Base-by-base conservation (phyloP, 2,888 invertebrate species). In the Siphlonurus alternatus region DNA sequence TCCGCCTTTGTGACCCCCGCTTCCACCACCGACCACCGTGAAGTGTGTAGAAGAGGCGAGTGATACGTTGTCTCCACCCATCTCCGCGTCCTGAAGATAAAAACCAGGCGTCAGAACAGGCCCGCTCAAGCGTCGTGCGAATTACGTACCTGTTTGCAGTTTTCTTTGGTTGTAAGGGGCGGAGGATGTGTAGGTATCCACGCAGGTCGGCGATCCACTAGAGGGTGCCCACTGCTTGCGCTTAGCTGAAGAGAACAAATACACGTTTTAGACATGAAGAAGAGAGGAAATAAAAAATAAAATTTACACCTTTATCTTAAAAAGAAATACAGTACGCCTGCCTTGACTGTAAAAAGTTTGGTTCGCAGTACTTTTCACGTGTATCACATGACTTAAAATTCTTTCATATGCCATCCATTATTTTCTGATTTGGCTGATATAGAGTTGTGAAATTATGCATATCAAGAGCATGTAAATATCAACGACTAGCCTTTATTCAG, bases 1-100 rank as follows among this genome's bases (percentile, higher is more conserved):
- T 2, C 67, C 81, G 77, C 56, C 79, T 77, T 72, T 83, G 81
- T 62, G 75, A 74, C 69, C 64, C 64, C 83, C 82, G 70, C 86
- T 61, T 24, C 63, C 64, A 53, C 25, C 61, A 23, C 64, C 90
- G 66, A 91, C 87, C 64, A 91, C 88, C 15, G 91, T 91, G 74
- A 91, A 91, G 76, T 91, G 90, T 72, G 88, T 90, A 66, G 90
- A 90, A 76, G 90, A 90, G 63, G 89, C 90, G 66, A 89, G 80
- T 53, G 90, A 90, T 65, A 82, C 81, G 62, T 83, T 81, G 74
- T 90, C 90, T 63, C 76, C 64, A n/a, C 61, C 61, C 5, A 56
- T 5, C 20, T 56, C 56, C 5, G 56, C 15, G 56, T 56, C 56
- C 56, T 56, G 22, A 5, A 56, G 22, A 56, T 15, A 38, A 38